Percentiles rank a stretch among this genome's conserved stretches.
Evolutionary conservation across 2,797 vertebrate species (phyloP).

Genomic region (Neosilurus mollespiculum): DNA sequence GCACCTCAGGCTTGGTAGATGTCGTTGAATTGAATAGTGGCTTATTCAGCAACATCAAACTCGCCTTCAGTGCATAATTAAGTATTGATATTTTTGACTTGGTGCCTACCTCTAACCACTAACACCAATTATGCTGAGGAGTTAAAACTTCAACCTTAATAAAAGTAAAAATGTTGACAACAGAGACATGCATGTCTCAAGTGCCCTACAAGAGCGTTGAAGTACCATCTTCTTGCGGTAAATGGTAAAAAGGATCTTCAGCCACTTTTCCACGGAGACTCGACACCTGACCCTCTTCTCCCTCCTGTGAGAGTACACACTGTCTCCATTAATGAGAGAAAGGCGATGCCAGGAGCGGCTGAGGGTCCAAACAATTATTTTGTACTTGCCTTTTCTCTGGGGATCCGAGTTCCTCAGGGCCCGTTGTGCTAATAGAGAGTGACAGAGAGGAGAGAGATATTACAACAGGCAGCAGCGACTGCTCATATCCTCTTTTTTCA

Average conservation of each 20-base stretch:
- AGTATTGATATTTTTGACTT: neutral
- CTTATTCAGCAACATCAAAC: no score
- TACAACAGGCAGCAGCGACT: conserved; percentile 53
- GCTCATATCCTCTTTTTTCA: conserved; percentile 46
- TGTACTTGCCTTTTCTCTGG: conserved; percentile 53
- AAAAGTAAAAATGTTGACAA: neutral
- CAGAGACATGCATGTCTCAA: conserved; percentile 9
- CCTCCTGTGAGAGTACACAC: neutral
- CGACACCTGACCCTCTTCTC: conserved; percentile 23
- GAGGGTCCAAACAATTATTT: conserved; percentile 49
- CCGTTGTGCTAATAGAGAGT: conserved; percentile 64
- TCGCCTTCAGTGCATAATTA: neutral
- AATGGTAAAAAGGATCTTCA: conserved; percentile 24
- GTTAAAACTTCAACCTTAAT: neutral
- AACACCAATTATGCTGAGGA: neutral
- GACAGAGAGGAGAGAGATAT: conserved; percentile 65
- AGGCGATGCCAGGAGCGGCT: conserved; percentile 22
- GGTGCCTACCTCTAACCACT: no score
- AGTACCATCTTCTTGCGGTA: conserved; percentile 9
- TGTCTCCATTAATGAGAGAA: conserved; percentile 47
- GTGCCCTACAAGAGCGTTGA: neutral
- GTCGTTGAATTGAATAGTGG: no score
- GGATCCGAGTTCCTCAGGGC: conserved; percentile 39
- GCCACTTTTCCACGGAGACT: conserved; percentile 13
- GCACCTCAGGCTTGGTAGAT: no score